Evolutionary conservation across 2,113 vertebrate genomes (phyloP).

Genomic region (Arothron firmamentum): DNA sequence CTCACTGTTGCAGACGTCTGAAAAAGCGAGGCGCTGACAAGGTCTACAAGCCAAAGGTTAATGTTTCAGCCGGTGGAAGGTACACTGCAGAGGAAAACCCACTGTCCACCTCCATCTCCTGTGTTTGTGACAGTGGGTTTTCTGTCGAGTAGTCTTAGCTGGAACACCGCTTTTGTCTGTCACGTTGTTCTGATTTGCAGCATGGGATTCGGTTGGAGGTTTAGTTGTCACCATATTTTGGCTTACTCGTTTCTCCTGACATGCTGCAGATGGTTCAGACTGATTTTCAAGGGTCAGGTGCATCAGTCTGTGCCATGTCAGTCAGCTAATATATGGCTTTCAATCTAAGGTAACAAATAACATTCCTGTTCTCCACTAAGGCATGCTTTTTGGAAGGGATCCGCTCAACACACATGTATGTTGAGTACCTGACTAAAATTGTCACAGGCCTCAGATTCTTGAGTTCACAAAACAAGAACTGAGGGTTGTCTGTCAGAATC

Average conservation of each 20-base stretch:
- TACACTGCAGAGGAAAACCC: constrained; percentile 48
- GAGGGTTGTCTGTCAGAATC: no score
- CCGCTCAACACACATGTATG: not conserved
- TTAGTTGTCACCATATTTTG: no score
- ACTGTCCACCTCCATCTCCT: constrained; percentile 19
- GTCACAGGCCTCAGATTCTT: no score
- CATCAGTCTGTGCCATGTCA: constrained; percentile 19
- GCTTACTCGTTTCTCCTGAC: constrained; percentile 4
- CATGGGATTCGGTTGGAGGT: constrained; percentile 1
- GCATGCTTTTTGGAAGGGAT: constrained; percentile 26
- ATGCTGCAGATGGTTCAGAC: no score
- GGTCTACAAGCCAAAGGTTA: constrained; percentile 60
- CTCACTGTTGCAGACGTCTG: constrained; percentile 76
- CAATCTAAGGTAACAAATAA: constrained; percentile 4
- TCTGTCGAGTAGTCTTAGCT: constrained; percentile 32
- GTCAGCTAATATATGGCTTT: not conserved
- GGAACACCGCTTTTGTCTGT: constrained; percentile 1
- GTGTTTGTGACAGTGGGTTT: constrained; percentile 54
- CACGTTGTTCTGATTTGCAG: constrained; percentile 11
- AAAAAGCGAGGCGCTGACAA: constrained; percentile 59
- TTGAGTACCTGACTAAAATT: no score
- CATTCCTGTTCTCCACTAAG: constrained; percentile 6
- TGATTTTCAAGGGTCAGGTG: no score
- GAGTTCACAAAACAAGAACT: no score
- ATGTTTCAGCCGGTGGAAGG: constrained; percentile 59